Percentiles rank a stretch among this genome's conserved stretches.
These are phyloP conservation scores for Drosophila lowei DNA, from an alignment of 1,140 invertebrate genomes.

Conservation along the genomic window DNA sequence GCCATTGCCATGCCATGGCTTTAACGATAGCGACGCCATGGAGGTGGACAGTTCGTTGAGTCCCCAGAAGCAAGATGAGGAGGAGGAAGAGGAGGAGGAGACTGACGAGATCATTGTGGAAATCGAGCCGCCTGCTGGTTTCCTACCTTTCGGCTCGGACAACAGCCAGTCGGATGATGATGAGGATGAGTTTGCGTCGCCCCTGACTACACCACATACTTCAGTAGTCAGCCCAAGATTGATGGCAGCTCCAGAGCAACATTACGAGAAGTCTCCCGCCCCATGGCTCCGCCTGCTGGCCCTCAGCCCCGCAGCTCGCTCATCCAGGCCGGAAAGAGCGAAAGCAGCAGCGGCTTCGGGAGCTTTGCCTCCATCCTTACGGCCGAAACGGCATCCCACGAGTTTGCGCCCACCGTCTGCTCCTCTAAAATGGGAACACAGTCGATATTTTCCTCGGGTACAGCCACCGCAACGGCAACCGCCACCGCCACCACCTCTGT, in stretches of 20 bases:
- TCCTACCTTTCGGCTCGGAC: background rate
- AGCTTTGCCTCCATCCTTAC: constrained; percentile 46
- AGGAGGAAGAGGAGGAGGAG: constrained; percentile 37
- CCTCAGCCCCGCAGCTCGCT: constrained; percentile 63
- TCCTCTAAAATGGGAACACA: constrained; percentile 69
- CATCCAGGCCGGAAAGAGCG: constrained; percentile 2
- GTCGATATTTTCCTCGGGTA: background rate
- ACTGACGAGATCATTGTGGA: constrained; percentile 66
- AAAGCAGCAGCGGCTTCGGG: constrained; percentile 62
- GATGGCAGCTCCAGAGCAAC: background rate
- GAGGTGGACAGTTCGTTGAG: background rate
- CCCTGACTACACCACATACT: constrained; percentile 23
- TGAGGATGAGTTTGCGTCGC: constrained; percentile 50
- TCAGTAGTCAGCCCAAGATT: constrained; percentile 7
- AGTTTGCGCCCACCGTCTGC: constrained; percentile 64
- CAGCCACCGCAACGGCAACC: constrained; percentile 6
- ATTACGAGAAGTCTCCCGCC: background rate
- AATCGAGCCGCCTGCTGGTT: constrained; percentile 26
- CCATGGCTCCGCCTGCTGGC: constrained; percentile 33
- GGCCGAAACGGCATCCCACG: constrained; percentile 27
- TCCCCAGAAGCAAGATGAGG: background rate
- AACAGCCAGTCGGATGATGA: constrained; percentile 17
- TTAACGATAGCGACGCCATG: background rate
- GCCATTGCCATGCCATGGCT: constrained; percentile 15
- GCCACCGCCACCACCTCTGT: background rate